These are phyloP conservation scores for Netelia virgata DNA, from an alignment of 2,888 invertebrate genomes.

Conservation along the genomic window DNA sequence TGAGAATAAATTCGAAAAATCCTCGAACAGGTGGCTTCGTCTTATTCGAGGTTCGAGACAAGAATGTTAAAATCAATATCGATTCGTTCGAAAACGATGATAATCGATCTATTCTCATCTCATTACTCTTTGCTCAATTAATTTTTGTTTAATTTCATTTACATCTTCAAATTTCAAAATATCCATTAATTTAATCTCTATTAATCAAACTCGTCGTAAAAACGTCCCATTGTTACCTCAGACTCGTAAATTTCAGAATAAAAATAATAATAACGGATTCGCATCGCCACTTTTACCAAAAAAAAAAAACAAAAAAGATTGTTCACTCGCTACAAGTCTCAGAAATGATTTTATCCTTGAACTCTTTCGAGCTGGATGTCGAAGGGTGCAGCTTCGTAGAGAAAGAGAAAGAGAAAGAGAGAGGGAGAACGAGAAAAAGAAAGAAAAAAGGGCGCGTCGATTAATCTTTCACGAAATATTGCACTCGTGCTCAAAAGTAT, in stretches of 20 bases:
- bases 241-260: not conserved
- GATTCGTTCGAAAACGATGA: too few relatives aligned
- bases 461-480: slow-evolving; percentile 48
- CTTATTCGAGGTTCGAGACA: too few relatives aligned
- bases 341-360: slow-evolving; percentile 23
- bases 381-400: not conserved
- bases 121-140: too few relatives aligned
- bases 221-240: not conserved
- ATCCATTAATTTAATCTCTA: too few relatives aligned
- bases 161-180: too few relatives aligned
- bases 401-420: not conserved
- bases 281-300: too few relatives aligned
- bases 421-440: not conserved
- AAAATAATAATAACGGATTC: not conserved
- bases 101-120: too few relatives aligned
- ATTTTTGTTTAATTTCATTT: too few relatives aligned
- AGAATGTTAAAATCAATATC: too few relatives aligned
- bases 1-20: too few relatives aligned
- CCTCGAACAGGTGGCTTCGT: too few relatives aligned
- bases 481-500: slow-evolving; percentile 14
- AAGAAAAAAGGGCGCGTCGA: slow-evolving; percentile 34
- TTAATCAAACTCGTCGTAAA: too few relatives aligned
- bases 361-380: slow-evolving; percentile 15
- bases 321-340: not conserved
- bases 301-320: not conserved